phyloP scores from a whole-genome alignment of 2,797 vertebrate species.

The Hemitrygon akajei region DNA sequence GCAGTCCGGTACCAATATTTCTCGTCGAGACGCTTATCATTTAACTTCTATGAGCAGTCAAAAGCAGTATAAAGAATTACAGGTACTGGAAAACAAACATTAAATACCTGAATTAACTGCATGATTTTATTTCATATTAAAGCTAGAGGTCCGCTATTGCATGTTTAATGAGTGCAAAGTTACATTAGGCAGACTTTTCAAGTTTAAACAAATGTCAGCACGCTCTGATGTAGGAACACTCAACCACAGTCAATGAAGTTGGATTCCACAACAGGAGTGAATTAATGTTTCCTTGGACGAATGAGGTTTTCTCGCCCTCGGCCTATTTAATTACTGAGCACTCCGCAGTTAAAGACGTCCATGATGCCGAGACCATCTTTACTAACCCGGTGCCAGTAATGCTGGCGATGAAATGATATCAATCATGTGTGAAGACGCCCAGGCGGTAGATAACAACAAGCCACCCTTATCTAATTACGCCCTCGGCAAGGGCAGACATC shows the following conservation, averaged over 20 bases:
- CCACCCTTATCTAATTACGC: not conserved
- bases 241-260: not conserved
- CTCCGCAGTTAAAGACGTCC: no score
- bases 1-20: no score
- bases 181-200: not conserved
- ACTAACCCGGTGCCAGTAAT: no score
- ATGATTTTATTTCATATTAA: not conserved
- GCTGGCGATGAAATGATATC: not conserved
- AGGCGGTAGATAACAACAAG: not conserved
- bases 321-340: no score
- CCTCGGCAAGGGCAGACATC: not conserved
- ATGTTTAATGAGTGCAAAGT: not conserved
- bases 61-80: not conserved
- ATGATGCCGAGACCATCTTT: not conserved
- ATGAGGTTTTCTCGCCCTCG: not conserved
- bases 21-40: no score
- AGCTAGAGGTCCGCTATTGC: not conserved
- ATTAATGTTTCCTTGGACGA: not conserved
- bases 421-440: no score
- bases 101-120: not conserved
- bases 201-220: not conserved
- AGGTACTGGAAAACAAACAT: not conserved
- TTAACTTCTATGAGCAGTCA: not conserved
- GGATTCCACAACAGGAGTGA: not conserved
- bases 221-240: not conserved